Base-by-base conservation (phyloP, 2,888 invertebrate species). In the Sphinx pinastri region DNA sequence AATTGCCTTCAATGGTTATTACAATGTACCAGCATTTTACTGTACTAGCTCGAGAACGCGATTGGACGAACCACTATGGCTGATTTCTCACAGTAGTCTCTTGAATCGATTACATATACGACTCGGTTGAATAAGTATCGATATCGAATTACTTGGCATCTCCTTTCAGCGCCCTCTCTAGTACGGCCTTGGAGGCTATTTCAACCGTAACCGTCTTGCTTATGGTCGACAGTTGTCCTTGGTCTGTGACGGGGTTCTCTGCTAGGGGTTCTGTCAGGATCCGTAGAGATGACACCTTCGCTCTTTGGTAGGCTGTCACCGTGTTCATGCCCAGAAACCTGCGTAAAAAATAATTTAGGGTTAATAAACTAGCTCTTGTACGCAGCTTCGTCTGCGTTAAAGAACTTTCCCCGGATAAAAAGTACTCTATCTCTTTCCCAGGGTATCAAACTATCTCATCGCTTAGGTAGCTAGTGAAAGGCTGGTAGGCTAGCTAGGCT, bases 271-370 rank as follows among this genome's bases (percentile, higher is more conserved):
- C 92, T 14, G 91, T 88, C 25, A 90, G 81, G 79, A 98, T 98
- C 83, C 96, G 97, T 68, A 98, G 95, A 1, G 98, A 97, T 54
- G 97, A 98, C 13, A 98, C 97, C 92, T 97, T 98, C 79, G 98
- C 98, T 73, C 98, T 95, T 82, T 98, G 97, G 93, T 98, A 98
- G n/a, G 98, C 98, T 70, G 97, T 96, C 68, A 98, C 96, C 2
- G 98, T 98, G 84, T 97, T 98, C 87, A 97, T 96, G 73, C 98
- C 97, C 75, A 98, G 94, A 87, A 97, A 97, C 88, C 98, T 98
- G 90, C 88, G 77, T 76, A 76, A 25, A 52, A 70, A n/a, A 25
- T 5, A 8, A 54, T 6, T n/a, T 54, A 3, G 38, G 38, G 8
- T 38, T 38, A 38, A 38, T 38, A 25, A 25, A 25, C 25, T 25